Evolutionary conservation across 2,113 vertebrate genomes (phyloP).

Genomic region (Euleptes europaea): DNA sequence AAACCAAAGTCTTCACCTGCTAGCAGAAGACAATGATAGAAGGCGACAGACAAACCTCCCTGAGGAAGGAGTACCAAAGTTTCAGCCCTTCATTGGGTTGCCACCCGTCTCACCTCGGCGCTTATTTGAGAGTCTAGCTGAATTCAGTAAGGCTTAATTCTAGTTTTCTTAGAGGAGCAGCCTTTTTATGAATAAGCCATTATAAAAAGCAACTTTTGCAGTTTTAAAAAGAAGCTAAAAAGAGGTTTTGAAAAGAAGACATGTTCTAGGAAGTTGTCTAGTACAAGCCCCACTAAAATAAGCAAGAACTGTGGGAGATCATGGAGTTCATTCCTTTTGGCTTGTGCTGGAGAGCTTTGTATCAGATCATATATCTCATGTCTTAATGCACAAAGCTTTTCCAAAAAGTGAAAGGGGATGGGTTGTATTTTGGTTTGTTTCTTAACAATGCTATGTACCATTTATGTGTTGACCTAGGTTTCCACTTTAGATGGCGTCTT

Average conservation of each 20-base stretch:
- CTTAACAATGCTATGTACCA: neutral
- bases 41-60: too few relatives aligned
- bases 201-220: neutral
- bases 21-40: too few relatives aligned
- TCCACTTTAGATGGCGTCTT: slow-evolving; percentile 97
- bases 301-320: neutral
- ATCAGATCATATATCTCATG: neutral
- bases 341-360: neutral
- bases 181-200: neutral
- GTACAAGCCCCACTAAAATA: neutral
- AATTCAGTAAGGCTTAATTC: neutral
- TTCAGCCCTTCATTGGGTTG: too few relatives aligned
- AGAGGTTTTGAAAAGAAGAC: neutral
- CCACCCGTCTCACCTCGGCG: too few relatives aligned
- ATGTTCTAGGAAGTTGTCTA: neutral
- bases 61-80: too few relatives aligned
- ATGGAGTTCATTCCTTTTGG: neutral
- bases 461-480: slow-evolving; percentile 77
- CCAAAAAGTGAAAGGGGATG: neutral
- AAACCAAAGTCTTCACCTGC: too few relatives aligned
- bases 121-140: neutral
- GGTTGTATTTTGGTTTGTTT: neutral
- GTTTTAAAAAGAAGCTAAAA: neutral
- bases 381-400: neutral
- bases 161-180: neutral